Conservation (phyloP, 2,113 vertebrate genomes). For the Gracilinanus agilis region DNA sequence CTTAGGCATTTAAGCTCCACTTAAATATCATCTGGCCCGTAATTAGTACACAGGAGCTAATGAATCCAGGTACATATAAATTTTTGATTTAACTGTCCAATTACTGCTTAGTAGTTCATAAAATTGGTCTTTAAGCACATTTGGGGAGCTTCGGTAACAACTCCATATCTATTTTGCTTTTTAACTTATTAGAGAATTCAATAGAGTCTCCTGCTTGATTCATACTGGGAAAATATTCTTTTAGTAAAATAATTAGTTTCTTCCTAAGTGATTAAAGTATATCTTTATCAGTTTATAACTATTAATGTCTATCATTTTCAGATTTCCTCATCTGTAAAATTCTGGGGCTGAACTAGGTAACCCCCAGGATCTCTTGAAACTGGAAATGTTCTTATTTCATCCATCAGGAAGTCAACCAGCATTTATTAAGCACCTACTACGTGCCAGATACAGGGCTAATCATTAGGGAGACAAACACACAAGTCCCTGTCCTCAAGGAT, state of each 20-base stretch:
- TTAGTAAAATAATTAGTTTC: slow-evolving; percentile 55
- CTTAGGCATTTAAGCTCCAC: slow-evolving; percentile 37
- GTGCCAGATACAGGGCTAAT: background rate
- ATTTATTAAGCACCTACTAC: background rate
- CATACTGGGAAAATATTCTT: slow-evolving; percentile 45
- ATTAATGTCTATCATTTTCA: background rate
- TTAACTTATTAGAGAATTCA: slow-evolving; percentile 37
- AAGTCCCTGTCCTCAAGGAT: background rate
- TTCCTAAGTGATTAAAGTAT: background rate
- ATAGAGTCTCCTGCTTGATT: slow-evolving; percentile 37
- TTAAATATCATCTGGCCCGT: slow-evolving; percentile 71
- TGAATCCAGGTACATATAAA: slow-evolving; percentile 44
- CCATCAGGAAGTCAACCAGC: background rate
- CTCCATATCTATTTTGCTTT: background rate
- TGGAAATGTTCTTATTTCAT: background rate
- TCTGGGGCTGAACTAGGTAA: background rate
- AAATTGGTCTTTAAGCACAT: slow-evolving; percentile 52
- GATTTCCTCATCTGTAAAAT: background rate
- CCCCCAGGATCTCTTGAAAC: background rate
- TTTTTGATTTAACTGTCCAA: slow-evolving; percentile 59
- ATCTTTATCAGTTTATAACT: background rate
- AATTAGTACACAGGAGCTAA: slow-evolving; percentile 62
- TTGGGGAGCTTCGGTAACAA: slow-evolving; percentile 38
- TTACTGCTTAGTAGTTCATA: slow-evolving; percentile 58
- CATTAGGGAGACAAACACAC: background rate